Base-by-base conservation (phyloP, 1,140 invertebrate species). In the Mesaphorura yosii region DNA sequence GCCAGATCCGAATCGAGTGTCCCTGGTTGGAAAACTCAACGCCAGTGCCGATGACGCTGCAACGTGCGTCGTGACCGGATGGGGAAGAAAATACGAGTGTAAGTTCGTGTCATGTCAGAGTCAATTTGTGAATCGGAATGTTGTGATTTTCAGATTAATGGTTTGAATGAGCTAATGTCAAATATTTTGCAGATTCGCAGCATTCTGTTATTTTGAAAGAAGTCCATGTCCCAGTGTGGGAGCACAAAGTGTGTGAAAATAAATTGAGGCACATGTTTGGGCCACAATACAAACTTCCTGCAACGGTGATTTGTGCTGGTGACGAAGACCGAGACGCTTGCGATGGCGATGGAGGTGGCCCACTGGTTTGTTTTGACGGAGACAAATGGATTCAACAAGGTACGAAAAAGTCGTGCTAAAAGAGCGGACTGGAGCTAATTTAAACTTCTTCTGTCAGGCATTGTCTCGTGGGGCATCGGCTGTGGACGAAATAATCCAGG, bases 301-400 rank as follows among this genome's bases (percentile, higher is more conserved):
- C 60, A 0, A 70, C 68, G 14, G 67, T 74, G 19, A 64, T 78
- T 31, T 78, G 76, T 65, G 76, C 75, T 15, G 76, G 76, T 5
- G 71, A 70, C 26, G 66, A 72, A 49, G 68, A 66, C 22, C 66
- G 70, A 20, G 72, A 74, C 54, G 70, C 71, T 34, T 74, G 72
- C 60, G 70, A 73, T 56, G 81, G 81, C 46, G 82, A 84, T 64
- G 80, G 79, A 0, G 82, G 82, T 3, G 79, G 80, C 15, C 80
- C 81, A 6, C 58, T 83, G 26, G 73, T 82, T 15, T 82, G 80
- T 60, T 68, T 72, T 34, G 71, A 71, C 17, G 66, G 71, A 27
- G 70, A 69, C 4, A 64, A 67, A n/a, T 76, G 73, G 72, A 70
- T 70, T 50, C 65, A 80, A 47, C 68, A 76, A n/a, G n/a, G 53